Conservation (phyloP, 1,140 invertebrate species). For the Olivierus martensii region DNA sequence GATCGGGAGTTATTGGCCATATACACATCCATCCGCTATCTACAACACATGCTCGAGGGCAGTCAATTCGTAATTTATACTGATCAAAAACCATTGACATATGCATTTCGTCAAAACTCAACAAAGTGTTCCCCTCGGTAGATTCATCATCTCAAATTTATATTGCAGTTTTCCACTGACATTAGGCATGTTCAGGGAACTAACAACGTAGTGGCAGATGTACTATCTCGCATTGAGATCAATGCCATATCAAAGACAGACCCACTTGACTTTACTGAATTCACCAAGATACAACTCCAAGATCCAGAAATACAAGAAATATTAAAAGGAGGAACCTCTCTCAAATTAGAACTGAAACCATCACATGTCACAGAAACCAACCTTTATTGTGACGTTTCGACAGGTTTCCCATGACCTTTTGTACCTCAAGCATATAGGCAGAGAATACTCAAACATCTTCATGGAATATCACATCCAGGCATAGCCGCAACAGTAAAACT, state of each 20-base stretch:
- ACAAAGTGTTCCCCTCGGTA: conserved; percentile 18
- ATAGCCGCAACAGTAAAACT: no score
- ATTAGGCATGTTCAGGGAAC: conserved; percentile 27
- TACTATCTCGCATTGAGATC: neutral
- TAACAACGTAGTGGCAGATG: conserved; percentile 21
- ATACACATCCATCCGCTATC: conserved; percentile 20
- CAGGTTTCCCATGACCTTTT: no score
- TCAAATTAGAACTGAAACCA: neutral
- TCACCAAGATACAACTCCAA: neutral
- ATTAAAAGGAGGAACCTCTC: neutral
- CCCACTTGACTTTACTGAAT: no score
- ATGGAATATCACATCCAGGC: no score
- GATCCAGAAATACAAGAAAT: neutral
- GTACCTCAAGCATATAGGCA: no score
- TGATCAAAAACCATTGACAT: conserved; percentile 24
- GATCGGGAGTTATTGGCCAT: conserved; percentile 21
- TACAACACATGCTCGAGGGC: conserved; percentile 23
- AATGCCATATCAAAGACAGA: neutral
- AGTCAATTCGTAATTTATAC: conserved; percentile 21
- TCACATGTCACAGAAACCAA: neutral
- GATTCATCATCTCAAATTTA: conserved; percentile 26
- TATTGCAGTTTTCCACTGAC: conserved; percentile 28
- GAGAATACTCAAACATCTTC: no score
- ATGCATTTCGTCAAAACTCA: conserved; percentile 15
- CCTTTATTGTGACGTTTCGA: neutral